phyloP scores from a whole-genome alignment of 2,888 invertebrate species.

The Carterocephalus palaemon region DNA sequence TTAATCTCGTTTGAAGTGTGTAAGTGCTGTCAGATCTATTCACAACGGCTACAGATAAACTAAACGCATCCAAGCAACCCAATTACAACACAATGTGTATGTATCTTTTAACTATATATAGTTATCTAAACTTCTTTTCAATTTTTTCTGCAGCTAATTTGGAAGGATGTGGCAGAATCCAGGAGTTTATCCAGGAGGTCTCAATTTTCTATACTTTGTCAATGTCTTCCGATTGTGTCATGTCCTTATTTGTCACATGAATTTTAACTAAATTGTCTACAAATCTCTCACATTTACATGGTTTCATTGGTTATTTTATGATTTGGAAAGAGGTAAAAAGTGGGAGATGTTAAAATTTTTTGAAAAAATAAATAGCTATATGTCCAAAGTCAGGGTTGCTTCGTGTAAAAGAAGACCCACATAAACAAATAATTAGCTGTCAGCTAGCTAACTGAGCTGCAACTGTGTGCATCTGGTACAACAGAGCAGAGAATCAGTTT shows the following conservation, averaged over 20 bases:
- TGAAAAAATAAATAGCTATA: no score
- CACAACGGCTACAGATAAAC: slow-evolving; percentile 67
- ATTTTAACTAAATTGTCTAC: slow-evolving; percentile 1
- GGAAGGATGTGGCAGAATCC: slow-evolving; percentile 69
- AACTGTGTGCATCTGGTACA: no score
- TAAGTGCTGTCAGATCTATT: slow-evolving; percentile 40
- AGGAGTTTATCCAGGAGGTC: slow-evolving; percentile 74
- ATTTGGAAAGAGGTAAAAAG: no score
- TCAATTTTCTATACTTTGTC: slow-evolving; percentile 36
- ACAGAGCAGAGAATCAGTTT: no score
- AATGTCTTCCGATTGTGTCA: slow-evolving; percentile 8
- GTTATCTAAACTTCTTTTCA: slow-evolving; percentile 36
- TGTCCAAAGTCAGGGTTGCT: no score
- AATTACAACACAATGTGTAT: slow-evolving; percentile 78
- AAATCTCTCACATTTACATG: no score
- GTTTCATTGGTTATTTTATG: no score
- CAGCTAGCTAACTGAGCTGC: no score
- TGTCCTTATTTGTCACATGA: not conserved
- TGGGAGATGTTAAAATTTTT: no score
- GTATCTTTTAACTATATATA: slow-evolving; percentile 44
- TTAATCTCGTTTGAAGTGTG: slow-evolving; percentile 29
- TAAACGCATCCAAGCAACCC: slow-evolving; percentile 60
- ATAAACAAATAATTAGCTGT: no score
- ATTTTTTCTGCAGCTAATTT: slow-evolving; percentile 53
- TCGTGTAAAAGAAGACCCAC: no score